Conservation (phyloP, 2,888 invertebrate species). For the Ochropacha duplaris region DNA sequence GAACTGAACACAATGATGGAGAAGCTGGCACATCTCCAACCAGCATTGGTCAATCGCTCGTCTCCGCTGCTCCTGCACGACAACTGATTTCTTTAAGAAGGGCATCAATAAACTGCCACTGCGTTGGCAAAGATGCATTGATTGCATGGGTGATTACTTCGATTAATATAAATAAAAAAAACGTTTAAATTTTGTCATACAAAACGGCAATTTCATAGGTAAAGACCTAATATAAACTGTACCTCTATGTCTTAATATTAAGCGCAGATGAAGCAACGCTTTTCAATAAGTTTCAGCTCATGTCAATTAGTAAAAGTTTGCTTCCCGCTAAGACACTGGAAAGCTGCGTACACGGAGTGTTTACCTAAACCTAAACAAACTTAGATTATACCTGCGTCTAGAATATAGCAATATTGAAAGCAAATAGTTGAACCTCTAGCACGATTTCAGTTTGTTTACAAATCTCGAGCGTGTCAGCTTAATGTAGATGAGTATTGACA, state of each 20-base stretch:
- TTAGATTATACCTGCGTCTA: constrained; percentile 1
- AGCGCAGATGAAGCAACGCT: background rate
- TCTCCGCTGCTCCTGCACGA: no score
- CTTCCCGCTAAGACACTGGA: background rate
- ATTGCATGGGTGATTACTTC: no score
- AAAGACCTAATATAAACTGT: no score
- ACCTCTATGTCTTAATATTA: background rate
- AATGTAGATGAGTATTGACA: constrained; percentile 9
- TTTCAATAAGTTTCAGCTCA: background rate
- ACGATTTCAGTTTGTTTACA: background rate
- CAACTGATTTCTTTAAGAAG: no score
- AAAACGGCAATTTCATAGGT: no score
- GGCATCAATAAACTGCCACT: no score
- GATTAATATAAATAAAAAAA: no score
- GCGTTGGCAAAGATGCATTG: no score
- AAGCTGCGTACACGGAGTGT: background rate
- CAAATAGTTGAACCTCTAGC: constrained; percentile 2
- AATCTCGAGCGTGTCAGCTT: background rate
- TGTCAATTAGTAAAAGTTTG: constrained; percentile 6
- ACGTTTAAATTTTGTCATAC: no score
- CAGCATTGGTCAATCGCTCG: no score
- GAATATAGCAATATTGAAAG: constrained; percentile 12
- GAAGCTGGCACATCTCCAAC: no score
- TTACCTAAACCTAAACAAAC: constrained; percentile 2
- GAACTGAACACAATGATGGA: no score